Evolutionary conservation across 1,140 invertebrate species (phyloP).

Genomic region (Pantala flavescens): DNA sequence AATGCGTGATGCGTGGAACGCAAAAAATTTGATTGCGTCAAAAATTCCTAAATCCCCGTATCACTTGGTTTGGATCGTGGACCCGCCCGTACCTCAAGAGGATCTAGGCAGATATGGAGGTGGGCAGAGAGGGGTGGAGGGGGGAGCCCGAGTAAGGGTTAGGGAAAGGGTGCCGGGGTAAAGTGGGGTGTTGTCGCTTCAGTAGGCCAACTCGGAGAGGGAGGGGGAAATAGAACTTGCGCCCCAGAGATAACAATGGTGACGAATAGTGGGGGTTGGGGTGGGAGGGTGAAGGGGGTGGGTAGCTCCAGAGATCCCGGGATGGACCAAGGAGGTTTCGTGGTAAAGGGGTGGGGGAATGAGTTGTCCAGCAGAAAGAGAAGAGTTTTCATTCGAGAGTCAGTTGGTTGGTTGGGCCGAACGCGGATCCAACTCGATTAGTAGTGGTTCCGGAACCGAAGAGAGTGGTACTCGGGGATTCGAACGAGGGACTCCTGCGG

Average conservation of each 20-base stretch:
- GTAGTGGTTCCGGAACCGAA: neutral
- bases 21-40: no score
- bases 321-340: neutral
- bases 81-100: no score
- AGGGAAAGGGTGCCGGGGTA: constrained; percentile 6
- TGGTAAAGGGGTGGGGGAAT: neutral
- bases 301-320: neutral
- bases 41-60: no score
- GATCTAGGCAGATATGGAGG: no score
- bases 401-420: neutral
- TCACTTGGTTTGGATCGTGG: no score
- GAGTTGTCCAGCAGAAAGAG: neutral
- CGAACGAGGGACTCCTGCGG: neutral
- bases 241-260: constrained; percentile 10
- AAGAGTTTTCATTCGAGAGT: neutral
- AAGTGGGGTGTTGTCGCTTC: constrained; percentile 26
- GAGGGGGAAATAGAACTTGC: neutral
- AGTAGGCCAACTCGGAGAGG: constrained; percentile 16
- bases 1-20: no score
- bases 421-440: neutral
- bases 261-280: neutral
- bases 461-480: neutral
- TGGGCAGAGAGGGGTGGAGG: constrained; percentile 27
- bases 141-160: constrained; percentile 31
- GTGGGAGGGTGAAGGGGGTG: constrained; percentile 15